Conservation (phyloP, 1,140 invertebrate species). For the Papilio helenus region DNA sequence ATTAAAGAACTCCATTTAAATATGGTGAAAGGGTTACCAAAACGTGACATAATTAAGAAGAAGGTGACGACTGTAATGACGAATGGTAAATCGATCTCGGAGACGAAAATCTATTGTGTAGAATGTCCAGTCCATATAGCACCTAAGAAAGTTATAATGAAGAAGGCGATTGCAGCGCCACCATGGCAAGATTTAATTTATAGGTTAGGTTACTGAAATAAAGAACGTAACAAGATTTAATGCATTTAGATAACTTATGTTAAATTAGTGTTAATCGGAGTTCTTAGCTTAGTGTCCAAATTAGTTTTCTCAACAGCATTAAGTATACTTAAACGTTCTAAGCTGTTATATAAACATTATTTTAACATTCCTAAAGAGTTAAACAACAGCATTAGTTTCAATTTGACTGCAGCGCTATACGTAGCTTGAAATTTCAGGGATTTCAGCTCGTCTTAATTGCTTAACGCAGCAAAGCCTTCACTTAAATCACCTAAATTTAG, state of each 20-base stretch:
- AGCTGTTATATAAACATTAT: slow-evolving; percentile 1
- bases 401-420: not conserved
- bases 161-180: too few relatives aligned
- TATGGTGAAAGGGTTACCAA: not conserved
- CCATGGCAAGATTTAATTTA: too few relatives aligned
- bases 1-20: not conserved
- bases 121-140: too few relatives aligned
- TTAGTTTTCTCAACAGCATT: not conserved
- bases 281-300: not conserved
- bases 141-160: too few relatives aligned
- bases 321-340: not conserved
- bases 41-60: not conserved
- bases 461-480: not conserved
- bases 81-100: not conserved
- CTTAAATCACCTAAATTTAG: slow-evolving; percentile 25
- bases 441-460: slow-evolving; percentile 19
- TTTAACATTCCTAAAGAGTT: slow-evolving; percentile 17
- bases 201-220: too few relatives aligned
- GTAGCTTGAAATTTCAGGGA: not conserved
- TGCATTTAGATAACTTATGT: too few relatives aligned
- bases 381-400: not conserved
- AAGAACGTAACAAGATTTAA: too few relatives aligned
- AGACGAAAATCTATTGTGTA: too few relatives aligned
- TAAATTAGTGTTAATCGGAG: too few relatives aligned
- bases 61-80: not conserved